phyloP scores from a whole-genome alignment of 2,113 vertebrate species.

The Odontophorus gujanensis region DNA sequence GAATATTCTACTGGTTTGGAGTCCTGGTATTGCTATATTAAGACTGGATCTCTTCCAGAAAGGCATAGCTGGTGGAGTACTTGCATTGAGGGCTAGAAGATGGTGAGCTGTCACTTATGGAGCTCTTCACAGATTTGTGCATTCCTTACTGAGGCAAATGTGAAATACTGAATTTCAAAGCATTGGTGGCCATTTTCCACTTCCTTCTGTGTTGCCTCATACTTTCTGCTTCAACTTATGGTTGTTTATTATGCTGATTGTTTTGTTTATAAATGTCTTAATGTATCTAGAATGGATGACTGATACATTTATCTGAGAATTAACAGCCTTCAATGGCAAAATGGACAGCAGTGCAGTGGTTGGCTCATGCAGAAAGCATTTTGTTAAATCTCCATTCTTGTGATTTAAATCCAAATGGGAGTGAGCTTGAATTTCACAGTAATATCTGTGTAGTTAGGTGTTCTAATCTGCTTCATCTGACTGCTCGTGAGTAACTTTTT shows the following conservation, averaged over 20 bases:
- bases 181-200: not conserved
- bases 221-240: not conserved
- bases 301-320: not conserved
- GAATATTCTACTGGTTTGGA: not conserved
- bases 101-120: not conserved
- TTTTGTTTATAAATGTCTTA: not conserved
- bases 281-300: not conserved
- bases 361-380: not conserved
- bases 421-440: not conserved
- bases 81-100: not conserved
- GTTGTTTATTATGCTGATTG: not conserved
- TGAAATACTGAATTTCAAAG: not conserved
- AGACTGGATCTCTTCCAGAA: conserved; percentile 19
- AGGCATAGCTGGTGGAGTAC: not conserved
- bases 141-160: not conserved
- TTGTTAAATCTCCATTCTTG: not conserved
- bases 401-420: not conserved
- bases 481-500: not conserved
- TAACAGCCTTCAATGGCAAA: not conserved
- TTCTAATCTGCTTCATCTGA: not conserved
- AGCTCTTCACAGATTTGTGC: not conserved
- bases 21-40: not conserved
- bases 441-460: not conserved
- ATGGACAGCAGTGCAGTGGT: not conserved
- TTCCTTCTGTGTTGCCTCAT: not conserved